Percentiles rank a stretch among this genome's conserved stretches.
These are phyloP conservation scores for Hemaris fuciformis DNA, from an alignment of 2,888 invertebrate genomes.

Conservation along the genomic window DNA sequence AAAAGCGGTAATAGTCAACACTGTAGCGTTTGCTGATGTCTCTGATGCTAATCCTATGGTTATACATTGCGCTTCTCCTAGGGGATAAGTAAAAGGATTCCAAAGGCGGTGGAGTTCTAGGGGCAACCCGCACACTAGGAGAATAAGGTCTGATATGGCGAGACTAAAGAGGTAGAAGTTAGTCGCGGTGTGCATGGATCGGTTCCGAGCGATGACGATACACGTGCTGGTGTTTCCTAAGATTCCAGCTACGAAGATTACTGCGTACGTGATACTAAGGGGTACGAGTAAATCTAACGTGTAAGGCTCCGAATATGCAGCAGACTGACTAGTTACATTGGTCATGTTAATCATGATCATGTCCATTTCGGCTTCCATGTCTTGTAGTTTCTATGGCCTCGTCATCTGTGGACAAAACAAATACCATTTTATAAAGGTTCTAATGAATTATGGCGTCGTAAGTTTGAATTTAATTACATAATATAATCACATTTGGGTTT, in stretches of 20 bases:
- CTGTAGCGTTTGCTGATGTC: slow-evolving; percentile 92
- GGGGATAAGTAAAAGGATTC: slow-evolving; percentile 87
- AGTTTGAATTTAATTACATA: no score
- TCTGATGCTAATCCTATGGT: slow-evolving; percentile 89
- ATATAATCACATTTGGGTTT: no score
- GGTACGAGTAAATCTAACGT: slow-evolving; percentile 84
- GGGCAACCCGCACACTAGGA: slow-evolving; percentile 89
- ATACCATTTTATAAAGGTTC: slow-evolving; percentile 8
- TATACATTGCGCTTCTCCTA: slow-evolving; percentile 90
- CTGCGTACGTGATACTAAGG: slow-evolving; percentile 84
- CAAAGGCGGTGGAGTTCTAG: slow-evolving; percentile 89
- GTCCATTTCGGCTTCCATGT: slow-evolving; percentile 50
- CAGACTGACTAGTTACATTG: slow-evolving; percentile 46
- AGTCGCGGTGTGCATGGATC: slow-evolving; percentile 92
- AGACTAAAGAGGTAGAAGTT: slow-evolving; percentile 91
- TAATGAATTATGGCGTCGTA: no score
- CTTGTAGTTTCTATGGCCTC: slow-evolving; percentile 34
- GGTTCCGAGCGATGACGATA: slow-evolving; percentile 87
- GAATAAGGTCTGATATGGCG: slow-evolving; percentile 88
- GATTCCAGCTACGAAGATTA: slow-evolving; percentile 87
- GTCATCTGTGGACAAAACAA: slow-evolving; percentile 52
- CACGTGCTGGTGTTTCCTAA: slow-evolving; percentile 91
- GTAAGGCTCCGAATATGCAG: slow-evolving; percentile 64
- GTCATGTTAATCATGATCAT: slow-evolving; percentile 46
- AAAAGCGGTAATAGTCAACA: slow-evolving; percentile 93